Conservation (phyloP, 2,797 vertebrate genomes). For the Antrozous pallidus region DNA sequence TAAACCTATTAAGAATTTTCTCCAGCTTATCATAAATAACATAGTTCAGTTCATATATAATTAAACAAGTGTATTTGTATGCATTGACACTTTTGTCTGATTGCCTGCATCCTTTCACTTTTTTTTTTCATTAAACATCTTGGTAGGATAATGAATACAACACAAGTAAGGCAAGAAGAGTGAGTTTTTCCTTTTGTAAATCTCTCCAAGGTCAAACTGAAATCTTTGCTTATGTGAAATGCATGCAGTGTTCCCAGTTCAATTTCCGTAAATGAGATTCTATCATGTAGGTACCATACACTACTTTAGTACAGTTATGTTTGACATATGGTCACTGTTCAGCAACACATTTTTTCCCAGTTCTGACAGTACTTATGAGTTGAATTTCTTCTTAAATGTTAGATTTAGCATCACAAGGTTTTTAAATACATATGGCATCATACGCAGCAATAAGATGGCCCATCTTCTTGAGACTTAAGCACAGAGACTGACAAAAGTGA, state of each 20-base stretch:
- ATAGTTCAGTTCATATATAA: not conserved
- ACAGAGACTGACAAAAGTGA: not conserved
- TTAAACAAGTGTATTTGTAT: not conserved
- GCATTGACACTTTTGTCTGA: not conserved
- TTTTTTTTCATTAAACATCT: not conserved
- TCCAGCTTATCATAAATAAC: not conserved
- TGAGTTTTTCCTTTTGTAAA: not conserved
- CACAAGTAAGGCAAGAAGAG: not conserved
- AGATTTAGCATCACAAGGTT: not conserved
- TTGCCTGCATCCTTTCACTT: not conserved
- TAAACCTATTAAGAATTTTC: not conserved
- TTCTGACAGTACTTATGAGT: not conserved
- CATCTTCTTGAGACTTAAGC: not conserved
- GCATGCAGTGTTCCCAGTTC: not conserved
- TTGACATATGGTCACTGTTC: slow-evolving; percentile 61
- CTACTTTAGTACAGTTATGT: slow-evolving; percentile 22
- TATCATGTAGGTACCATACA: slow-evolving; percentile 4
- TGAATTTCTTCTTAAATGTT: not conserved
- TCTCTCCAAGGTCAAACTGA: not conserved
- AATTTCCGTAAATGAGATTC: slow-evolving; percentile 47
- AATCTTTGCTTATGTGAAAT: slow-evolving; percentile 32
- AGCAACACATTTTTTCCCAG: not conserved
- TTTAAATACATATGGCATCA: slow-evolving; percentile 30
- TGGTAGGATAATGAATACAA: not conserved
- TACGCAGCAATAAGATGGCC: not conserved